A percentile compares a stretch with the other conserved stretches of the same genome.
These are phyloP conservation scores for Electrona antarctica DNA, from an alignment of 2,113 vertebrate species.

Conservation along the genomic window DNA sequence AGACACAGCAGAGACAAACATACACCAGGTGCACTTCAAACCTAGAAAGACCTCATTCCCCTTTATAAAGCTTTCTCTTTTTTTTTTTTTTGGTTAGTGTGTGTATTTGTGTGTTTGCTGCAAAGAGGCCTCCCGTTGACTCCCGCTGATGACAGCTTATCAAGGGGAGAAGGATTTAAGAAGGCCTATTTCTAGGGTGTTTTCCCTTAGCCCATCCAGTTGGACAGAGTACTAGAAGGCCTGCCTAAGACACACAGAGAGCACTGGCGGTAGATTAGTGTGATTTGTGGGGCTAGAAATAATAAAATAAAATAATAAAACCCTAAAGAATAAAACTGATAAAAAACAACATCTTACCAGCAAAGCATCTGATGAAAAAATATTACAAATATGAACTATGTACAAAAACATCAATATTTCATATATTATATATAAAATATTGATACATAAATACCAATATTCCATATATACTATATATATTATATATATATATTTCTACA, in stretches of 20 bases:
- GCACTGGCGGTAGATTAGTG: slow-evolving; percentile 64
- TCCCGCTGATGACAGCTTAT: slow-evolving; percentile 25
- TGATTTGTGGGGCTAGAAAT: slow-evolving; percentile 66
- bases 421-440: slow-evolving; percentile 77
- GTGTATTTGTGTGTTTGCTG: neutral
- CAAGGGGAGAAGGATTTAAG: slow-evolving; percentile 19
- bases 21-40: slow-evolving; percentile 29
- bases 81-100: neutral
- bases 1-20: slow-evolving; percentile 40
- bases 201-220: slow-evolving; percentile 13
- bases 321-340: slow-evolving; percentile 34
- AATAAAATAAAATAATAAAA: slow-evolving; percentile 44
- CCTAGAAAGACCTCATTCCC: slow-evolving; percentile 46
- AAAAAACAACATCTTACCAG: slow-evolving; percentile 66
- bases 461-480: slow-evolving; percentile 76
- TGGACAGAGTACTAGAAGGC: slow-evolving; percentile 11
- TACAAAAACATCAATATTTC: slow-evolving; percentile 73
- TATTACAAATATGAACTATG: slow-evolving; percentile 79
- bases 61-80: slow-evolving; percentile 48
- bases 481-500: slow-evolving; percentile 74
- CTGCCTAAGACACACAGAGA: slow-evolving; percentile 54
- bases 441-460: slow-evolving; percentile 66
- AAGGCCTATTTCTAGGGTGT: slow-evolving; percentile 19
- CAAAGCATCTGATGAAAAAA: slow-evolving; percentile 76
- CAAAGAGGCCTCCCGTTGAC: slow-evolving; percentile 31